Evolutionary conservation across 2,888 invertebrate species (phyloP), one percentile per base, ranked within the genome.

Genomic region (Ochropacha duplaris): DNA sequence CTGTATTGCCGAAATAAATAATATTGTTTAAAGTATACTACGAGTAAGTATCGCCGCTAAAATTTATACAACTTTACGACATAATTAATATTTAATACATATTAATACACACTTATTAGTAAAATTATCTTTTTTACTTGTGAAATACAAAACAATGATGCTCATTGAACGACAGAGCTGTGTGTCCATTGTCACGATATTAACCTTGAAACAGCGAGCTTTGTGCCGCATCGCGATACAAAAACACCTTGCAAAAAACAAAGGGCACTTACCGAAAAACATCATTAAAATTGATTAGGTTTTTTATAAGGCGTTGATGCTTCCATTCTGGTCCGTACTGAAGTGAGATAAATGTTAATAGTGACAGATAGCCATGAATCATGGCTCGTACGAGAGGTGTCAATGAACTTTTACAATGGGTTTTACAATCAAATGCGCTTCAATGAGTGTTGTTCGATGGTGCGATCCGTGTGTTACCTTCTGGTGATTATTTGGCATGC

Each of bases 271-370:
- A 74, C 72, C 81, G 75, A 79, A 82, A 79, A 82, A 79, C 81
- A 76, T 80, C 76, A 80, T 82, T 77, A 74, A 75, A 75, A 84
- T 84, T 83, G 81, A 86, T 84, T 83, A 84, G 71, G 63, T 83
- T 87, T 84, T 87, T 88, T 84, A 34, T 36, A 76, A 72, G 63
- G 52, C 57, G 60, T 50, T 54, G 36, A 51, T 57, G 65, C 57
- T 55, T 59, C 55, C 66, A 65, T 67, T 68, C 65, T 65, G 68
- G 74, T 74, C 69, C 66, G 62, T 44, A 72, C 65, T 65, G 66
- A 72, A 66, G 60, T 62, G 72, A 79, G 84, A 86, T 86, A 83
- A 81, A 84, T 80, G 54, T n/a, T 54, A 16, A 69, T 65, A 59
- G 60, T 63, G 68, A 65, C 65, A 64, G 62, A 65, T 65, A 60